These are phyloP conservation scores for Taenaris catops DNA, from an alignment of 2,888 invertebrate species.

Conservation along the genomic window DNA sequence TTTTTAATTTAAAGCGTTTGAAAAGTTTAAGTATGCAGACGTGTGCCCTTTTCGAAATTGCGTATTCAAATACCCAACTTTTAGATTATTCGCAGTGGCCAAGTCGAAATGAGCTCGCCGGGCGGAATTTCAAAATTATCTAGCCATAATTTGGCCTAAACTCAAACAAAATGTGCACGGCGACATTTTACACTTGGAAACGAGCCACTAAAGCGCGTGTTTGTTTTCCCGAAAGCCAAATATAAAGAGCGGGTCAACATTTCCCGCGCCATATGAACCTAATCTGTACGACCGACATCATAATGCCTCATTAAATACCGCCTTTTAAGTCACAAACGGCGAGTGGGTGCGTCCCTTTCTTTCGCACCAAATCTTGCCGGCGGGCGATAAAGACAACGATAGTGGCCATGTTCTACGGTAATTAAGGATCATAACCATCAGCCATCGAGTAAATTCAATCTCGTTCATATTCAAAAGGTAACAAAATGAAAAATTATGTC, in stretches of 20 bases:
- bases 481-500: too few species aligned
- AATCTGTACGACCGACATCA: constrained; percentile 73
- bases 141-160: constrained; percentile 26
- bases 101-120: constrained; percentile 11
- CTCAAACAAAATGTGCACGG: constrained; percentile 31
- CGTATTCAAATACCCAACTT: too few species aligned
- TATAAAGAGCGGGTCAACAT: constrained; percentile 71
- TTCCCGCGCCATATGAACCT: constrained; percentile 67
- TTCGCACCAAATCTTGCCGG: constrained; percentile 28
- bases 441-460: too few species aligned
- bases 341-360: constrained; percentile 45
- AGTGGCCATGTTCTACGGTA: constrained; percentile 75
- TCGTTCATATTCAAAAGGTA: too few species aligned
- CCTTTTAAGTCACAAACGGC: constrained; percentile 60
- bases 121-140: constrained; percentile 17
- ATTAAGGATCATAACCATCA: constrained; percentile 87
- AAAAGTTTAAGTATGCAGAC: too few species aligned
- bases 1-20: too few species aligned
- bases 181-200: constrained; percentile 33
- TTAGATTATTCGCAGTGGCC: constrained; percentile 6
- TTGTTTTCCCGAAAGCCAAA: constrained; percentile 55
- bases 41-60: too few species aligned
- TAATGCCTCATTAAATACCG: constrained; percentile 77
- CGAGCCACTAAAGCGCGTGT: constrained; percentile 42
- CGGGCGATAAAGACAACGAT: constrained; percentile 54